A percentile compares a stretch with the other conserved stretches of the same genome.
Conservation (phyloP, 1,140 invertebrate species). For the Anadara kagoshimensis region DNA sequence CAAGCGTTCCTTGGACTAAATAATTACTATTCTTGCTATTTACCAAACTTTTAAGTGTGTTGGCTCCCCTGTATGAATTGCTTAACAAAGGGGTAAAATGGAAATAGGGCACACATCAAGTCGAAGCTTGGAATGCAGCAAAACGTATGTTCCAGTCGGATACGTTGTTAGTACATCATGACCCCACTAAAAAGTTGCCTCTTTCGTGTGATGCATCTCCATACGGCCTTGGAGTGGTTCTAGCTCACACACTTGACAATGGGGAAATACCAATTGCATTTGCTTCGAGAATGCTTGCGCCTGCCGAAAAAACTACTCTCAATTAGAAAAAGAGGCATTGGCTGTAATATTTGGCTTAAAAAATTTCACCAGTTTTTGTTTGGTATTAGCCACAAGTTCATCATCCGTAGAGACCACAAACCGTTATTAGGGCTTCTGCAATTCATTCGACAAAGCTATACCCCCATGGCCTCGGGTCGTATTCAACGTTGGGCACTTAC, state of each 20-base stretch:
- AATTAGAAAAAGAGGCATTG: slow-evolving; percentile 51
- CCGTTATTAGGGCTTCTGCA: not conserved
- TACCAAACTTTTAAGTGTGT: slow-evolving; percentile 38
- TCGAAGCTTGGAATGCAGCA: too few relatives aligned
- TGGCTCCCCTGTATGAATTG: slow-evolving; percentile 41
- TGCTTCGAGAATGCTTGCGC: slow-evolving; percentile 70
- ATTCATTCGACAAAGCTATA: too few relatives aligned
- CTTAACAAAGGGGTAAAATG: slow-evolving; percentile 33
- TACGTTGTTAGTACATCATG: slow-evolving; percentile 67
- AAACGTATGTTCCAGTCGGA: slow-evolving; percentile 55
- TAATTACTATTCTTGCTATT: slow-evolving; percentile 55
- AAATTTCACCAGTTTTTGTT: slow-evolving; percentile 13
- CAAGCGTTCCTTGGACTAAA: slow-evolving; percentile 51
- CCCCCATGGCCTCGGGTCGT: too few relatives aligned
- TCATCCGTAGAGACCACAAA: not conserved
- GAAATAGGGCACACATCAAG: slow-evolving; percentile 33
- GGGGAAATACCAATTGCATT: slow-evolving; percentile 72
- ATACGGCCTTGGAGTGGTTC: slow-evolving; percentile 74
- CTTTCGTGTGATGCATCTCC: slow-evolving; percentile 75
- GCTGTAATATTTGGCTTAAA: slow-evolving; percentile 3
- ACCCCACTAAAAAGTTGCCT: slow-evolving; percentile 66
- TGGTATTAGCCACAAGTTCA: slow-evolving; percentile 2
- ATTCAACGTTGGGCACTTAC: too few relatives aligned
- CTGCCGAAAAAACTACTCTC: slow-evolving; percentile 75
- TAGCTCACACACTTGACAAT: slow-evolving; percentile 71